Base-by-base conservation (phyloP, 2,113 vertebrate genomes). In the Oreochromis aureus region DNA sequence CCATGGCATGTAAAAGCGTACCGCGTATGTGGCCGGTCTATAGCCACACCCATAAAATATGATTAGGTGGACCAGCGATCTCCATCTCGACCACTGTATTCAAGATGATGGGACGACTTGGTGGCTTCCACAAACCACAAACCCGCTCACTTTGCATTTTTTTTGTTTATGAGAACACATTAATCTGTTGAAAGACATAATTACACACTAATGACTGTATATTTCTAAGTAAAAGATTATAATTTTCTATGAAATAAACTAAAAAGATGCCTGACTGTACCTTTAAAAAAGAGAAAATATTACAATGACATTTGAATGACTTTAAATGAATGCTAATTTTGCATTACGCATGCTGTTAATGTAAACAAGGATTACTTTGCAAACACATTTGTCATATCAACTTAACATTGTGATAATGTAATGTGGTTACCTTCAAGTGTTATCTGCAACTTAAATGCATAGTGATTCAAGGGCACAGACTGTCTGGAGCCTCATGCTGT, bases 31-130 rank as follows among this genome's bases (percentile, higher is more conserved):
- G 19, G 48, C 48, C 18, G 7, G 16, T 18, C 7, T 53, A 18
- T 73, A 22, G 66, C 66, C 22, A 46, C 0, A 73, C 24, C 22
- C 66, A 46, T 46, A 73, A 46, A 73, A 39, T 39, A 6, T 73
- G 39, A 73, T 73, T 46, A 73, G 22, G 66, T 46, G 13, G 66
- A 44, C 5, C 69, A 73, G 13, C 66, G 11, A 71, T 24, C 36
- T 44, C 36, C 3, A 71, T 24, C 12, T 10, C 0, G 2, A 24
- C 69, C 39, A 18, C 39, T 46, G 0, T 16, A 46, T 24, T 46
- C 3, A 46, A 46, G 66, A 73, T 0, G 3, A 44, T 16, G 39
- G 22, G 66, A 44, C 1, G 1, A 73, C 66, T 44, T 16, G 11
- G 36, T 41, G 7, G 12, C 39, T 27, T 71, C 39, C 13, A 71